A percentile compares a stretch with the other conserved stretches of the same genome.
These are phyloP conservation scores for Parauchenoglanis ngamensis DNA, from an alignment of 2,797 vertebrate species.

Conservation along the genomic window DNA sequence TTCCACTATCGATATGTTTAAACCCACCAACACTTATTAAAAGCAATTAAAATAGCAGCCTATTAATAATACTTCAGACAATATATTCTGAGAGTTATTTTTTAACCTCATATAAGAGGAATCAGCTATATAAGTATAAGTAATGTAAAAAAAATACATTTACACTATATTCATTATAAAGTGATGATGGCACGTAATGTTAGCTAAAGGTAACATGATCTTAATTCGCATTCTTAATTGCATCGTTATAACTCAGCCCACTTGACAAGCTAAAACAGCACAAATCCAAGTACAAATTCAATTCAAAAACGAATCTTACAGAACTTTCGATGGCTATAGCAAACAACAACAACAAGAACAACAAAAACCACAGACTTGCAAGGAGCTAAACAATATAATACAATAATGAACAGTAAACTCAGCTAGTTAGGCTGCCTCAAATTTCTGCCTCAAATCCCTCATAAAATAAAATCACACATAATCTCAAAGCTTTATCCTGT, in stretches of 20 bases:
- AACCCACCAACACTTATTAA: no score
- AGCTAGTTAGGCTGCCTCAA: background rate
- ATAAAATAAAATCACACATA: background rate
- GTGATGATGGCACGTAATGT: background rate
- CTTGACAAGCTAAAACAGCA: background rate
- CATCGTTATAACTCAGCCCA: background rate
- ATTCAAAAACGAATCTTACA: background rate
- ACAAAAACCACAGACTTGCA: background rate
- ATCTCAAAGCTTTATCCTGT: no score
- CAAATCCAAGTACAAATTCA: background rate
- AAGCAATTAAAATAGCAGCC: background rate
- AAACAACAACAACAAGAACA: no score
- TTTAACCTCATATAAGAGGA: background rate
- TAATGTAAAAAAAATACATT: background rate
- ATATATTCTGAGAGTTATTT: no score
- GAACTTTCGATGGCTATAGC: no score
- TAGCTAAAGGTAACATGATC: background rate
- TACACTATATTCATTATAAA: background rate
- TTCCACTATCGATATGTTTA: background rate
- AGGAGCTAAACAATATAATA: background rate
- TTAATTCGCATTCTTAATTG: background rate
- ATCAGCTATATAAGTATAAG: background rate
- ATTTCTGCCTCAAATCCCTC: background rate
- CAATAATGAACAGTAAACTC: no score
- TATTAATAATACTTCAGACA: background rate